Percentiles rank a stretch among this genome's conserved stretches.
Conservation (phyloP, 2,113 vertebrate species). For the Catharus minimus region DNA sequence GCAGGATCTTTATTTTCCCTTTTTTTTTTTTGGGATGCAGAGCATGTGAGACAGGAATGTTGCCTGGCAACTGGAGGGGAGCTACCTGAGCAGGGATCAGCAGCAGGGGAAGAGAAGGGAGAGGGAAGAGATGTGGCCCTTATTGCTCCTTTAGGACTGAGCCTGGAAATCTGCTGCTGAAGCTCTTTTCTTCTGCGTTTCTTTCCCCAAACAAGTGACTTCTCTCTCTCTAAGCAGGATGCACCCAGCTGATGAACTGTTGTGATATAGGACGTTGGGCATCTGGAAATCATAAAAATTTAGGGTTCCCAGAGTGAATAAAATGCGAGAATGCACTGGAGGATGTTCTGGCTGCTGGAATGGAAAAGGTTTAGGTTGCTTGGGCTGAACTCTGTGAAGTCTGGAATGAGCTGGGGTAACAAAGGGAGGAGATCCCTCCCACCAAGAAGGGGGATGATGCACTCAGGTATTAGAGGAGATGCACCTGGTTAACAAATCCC, state of each 20-base stretch:
- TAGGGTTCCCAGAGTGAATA: neutral
- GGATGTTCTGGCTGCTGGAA: neutral
- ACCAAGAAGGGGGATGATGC: neutral
- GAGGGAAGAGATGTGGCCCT: neutral
- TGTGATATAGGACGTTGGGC: neutral
- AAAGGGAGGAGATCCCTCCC: neutral
- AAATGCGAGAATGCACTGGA: neutral
- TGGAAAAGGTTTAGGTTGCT: neutral
- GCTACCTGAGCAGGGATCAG: conserved; percentile 18
- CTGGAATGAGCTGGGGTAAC: neutral
- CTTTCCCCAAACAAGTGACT: neutral
- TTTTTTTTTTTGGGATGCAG: neutral
- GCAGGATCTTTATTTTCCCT: neutral
- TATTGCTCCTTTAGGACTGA: neutral
- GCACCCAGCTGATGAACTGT: neutral
- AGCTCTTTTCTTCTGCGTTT: neutral
- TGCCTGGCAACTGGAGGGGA: conserved; percentile 70
- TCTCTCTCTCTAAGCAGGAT: neutral
- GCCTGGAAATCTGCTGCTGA: neutral
- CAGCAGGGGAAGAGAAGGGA: neutral
- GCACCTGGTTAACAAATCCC: neutral
- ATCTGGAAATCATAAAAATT: neutral
- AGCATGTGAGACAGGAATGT: conserved; percentile 13
- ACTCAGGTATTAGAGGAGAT: neutral
- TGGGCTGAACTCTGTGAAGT: neutral